Base-by-base conservation (phyloP, 2,888 invertebrate species). In the Epirrhoe tristata region DNA sequence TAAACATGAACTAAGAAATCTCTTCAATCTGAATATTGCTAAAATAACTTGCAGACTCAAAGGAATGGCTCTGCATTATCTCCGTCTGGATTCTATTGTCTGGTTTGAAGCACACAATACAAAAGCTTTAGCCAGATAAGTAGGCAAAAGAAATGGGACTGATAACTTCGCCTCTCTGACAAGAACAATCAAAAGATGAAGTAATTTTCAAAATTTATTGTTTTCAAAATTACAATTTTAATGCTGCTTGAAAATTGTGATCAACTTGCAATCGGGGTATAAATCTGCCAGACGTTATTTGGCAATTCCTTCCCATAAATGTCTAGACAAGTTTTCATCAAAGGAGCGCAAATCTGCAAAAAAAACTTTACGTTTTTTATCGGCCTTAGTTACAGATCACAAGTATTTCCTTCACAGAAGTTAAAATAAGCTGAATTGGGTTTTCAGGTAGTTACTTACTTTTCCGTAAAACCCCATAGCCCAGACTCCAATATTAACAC, bases 201-300 rank as follows among this genome's bases (percentile, higher is more conserved):
- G 24, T 16, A 6, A n/a, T 17, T 51, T 17, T 24, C 24, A 52
- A 48, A 46, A 58, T 32, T 5, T 17, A 34, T 46, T 12, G 46
- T n/a, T 39, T 52, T 46, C 48, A 46, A 31, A 52, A 31, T 43
- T 12, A 24, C 12, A 43, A 34, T 34, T 7, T 34, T 34, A 34
- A 34, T 34, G 34, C 58, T 10, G 59, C 58, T 36, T 7, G n/a
- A 54, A 46, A 54, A 24, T 57, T 12, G 24, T 48, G 43, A 52
- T 60, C 57, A 63, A 59, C 54, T 74, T 5, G 83, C 69, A 67
- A 88, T 78, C 8, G 91, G 91, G 43, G 81, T 79, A 71, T 90
- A 88, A 72, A 93, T 85, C 81, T 90, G 90, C 91, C 91, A 93
- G 73, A 93, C 77, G 75, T 92, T 92, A 72, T 86, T 85, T 0